These are phyloP conservation scores for Eleutherodactylus coqui DNA, from an alignment of 2,797 vertebrate species.

Conservation along the genomic window DNA sequence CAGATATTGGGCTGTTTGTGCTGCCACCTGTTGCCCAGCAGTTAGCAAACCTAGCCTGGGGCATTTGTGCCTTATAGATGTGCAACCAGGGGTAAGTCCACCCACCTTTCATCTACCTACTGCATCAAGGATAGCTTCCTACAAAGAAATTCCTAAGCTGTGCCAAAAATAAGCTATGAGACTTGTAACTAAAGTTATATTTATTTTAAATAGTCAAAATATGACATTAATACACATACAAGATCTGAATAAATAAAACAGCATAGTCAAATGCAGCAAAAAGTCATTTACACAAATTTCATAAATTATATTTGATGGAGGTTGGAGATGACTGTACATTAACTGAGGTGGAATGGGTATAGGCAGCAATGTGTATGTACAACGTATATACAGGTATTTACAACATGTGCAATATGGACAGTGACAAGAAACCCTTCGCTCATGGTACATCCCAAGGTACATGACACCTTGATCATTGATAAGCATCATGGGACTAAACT, in stretches of 20 bases:
- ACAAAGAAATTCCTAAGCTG: too few species aligned
- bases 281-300: slow-evolving; percentile 25
- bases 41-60: too few species aligned
- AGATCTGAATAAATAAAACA: slow-evolving; percentile 10
- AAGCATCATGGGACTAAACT: not conserved
- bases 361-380: not conserved
- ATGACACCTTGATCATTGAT: not conserved
- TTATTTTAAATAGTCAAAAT: slow-evolving; percentile 46
- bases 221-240: slow-evolving; percentile 7
- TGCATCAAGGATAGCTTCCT: not conserved
- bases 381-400: slow-evolving; percentile 14
- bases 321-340: not conserved
- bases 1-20: too few species aligned
- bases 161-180: not conserved
- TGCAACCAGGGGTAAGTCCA: too few species aligned
- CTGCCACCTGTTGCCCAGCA: too few species aligned
- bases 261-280: slow-evolving; percentile 16
- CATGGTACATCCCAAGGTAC: not conserved
- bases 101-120: too few species aligned
- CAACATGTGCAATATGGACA: not conserved
- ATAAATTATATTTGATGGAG: slow-evolving; percentile 16
- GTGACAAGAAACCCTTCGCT: not conserved
- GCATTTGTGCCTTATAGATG: too few species aligned
- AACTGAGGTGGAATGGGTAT: slow-evolving; percentile 21
- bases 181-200: slow-evolving; percentile 1